phyloP scores from a whole-genome alignment of 1,140 invertebrate genomes.

The Venturia canescens region DNA sequence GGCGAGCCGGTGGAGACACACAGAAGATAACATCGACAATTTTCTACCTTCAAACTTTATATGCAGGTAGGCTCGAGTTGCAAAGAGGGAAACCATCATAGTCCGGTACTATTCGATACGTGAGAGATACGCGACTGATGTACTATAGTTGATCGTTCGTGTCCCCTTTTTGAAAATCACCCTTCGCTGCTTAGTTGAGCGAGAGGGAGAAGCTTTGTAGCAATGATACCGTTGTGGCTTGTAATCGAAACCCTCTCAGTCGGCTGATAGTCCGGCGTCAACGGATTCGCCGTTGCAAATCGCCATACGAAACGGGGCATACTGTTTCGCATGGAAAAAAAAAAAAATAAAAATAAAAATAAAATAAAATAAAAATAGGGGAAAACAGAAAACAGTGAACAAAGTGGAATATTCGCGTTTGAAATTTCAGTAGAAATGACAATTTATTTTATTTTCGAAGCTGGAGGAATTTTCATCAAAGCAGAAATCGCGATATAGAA shows the following conservation, averaged over 20 bases:
- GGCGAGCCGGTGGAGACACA: background rate
- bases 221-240: conserved; percentile 67
- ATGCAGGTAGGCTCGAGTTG: conserved; percentile 42
- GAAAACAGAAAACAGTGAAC: background rate
- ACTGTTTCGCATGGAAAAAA: conserved; percentile 25
- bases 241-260: conserved; percentile 63
- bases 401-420: too few species aligned
- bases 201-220: conserved; percentile 61
- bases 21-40: background rate
- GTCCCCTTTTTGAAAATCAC: background rate
- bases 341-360: background rate
- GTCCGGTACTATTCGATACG: conserved; percentile 43
- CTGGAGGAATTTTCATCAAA: too few species aligned
- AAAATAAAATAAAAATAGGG: background rate
- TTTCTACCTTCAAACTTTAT: conserved; percentile 27
- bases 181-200: conserved; percentile 20
- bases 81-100: conserved; percentile 33
- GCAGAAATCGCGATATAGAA: too few species aligned
- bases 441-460: too few species aligned
- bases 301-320: conserved; percentile 28
- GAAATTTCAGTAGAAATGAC: too few species aligned
- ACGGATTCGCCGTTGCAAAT: conserved; percentile 7
- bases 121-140: conserved; percentile 30
- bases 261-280: conserved; percentile 24
- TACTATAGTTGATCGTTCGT: background rate